Evolutionary conservation across 1,140 invertebrate genomes (phyloP).

Genomic region (Manduca sexta): DNA sequence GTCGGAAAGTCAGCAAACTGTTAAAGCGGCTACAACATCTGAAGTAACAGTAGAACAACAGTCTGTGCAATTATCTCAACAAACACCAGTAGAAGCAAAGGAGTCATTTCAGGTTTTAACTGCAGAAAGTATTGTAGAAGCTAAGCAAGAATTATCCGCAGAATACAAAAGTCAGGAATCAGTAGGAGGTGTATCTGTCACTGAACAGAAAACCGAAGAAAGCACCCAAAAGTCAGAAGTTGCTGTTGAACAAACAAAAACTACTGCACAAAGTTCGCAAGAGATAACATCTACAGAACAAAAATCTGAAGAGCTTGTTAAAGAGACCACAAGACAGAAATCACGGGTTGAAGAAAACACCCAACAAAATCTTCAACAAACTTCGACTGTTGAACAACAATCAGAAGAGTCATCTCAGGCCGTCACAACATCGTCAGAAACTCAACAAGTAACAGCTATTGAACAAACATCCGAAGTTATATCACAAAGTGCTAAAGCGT

Average conservation of each 20-base stretch:
- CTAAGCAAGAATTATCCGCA: constrained; percentile 1
- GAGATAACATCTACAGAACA: neutral
- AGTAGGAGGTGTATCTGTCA: neutral
- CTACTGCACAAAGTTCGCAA: too few species aligned
- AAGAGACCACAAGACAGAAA: constrained; percentile 3
- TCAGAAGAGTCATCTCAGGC: neutral
- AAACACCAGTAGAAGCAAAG: constrained; percentile 1
- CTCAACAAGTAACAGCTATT: neutral
- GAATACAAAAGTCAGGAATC: constrained; percentile 4
- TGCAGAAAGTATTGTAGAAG: neutral
- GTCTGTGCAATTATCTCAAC: constrained; percentile 8
- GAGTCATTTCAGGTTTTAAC: constrained; percentile 1
- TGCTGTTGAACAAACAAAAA: too few species aligned
- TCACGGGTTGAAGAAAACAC: neutral
- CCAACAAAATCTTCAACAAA: neutral
- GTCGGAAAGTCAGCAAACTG: constrained; percentile 26
- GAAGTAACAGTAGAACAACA: constrained; percentile 15
- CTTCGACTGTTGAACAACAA: constrained; percentile 1
- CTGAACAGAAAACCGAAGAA: neutral
- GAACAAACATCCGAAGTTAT: constrained; percentile 9
- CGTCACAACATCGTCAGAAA: too few species aligned
- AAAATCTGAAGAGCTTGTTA: neutral
- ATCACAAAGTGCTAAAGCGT: constrained; percentile 2
- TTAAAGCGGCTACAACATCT: constrained; percentile 20
- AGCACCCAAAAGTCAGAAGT: neutral